Conservation (phyloP, 2,888 invertebrate species). For the Eucera pruinosa region DNA sequence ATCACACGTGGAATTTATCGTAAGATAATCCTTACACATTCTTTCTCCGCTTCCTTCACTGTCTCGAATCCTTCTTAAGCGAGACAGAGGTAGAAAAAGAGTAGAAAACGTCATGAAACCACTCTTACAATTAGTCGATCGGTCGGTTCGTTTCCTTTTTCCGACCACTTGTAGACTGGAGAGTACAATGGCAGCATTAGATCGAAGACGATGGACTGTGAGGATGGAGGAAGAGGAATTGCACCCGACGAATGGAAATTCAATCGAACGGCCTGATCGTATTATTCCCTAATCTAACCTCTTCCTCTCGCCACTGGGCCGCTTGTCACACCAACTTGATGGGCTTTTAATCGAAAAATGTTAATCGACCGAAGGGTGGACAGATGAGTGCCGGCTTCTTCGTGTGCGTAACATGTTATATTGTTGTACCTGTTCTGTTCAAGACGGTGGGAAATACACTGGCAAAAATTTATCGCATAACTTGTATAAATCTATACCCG, state of each 20-base stretch:
- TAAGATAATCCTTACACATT: too few relatives aligned
- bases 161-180: slow-evolving; percentile 51
- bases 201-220: slow-evolving; percentile 34
- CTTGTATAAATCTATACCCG: too few relatives aligned
- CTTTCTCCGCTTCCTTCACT: not conserved
- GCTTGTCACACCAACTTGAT: slow-evolving; percentile 65
- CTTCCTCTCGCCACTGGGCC: slow-evolving; percentile 25
- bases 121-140: too few relatives aligned
- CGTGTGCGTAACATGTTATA: not conserved
- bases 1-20: too few relatives aligned
- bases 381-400: not conserved
- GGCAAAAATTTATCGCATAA: too few relatives aligned
- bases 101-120: too few relatives aligned
- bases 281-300: slow-evolving; percentile 69
- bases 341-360: slow-evolving; percentile 75
- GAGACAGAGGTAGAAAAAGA: too few relatives aligned
- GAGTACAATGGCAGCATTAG: slow-evolving; percentile 54
- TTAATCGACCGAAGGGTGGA: slow-evolving; percentile 61
- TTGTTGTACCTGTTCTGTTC: too few relatives aligned
- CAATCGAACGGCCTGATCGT: slow-evolving; percentile 69
- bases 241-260: slow-evolving; percentile 67
- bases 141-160: slow-evolving; percentile 38
- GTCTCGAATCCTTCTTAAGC: too few relatives aligned
- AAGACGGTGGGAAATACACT: too few relatives aligned
- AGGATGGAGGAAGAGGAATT: slow-evolving; percentile 46